Evolutionary conservation across 2,888 invertebrate species (phyloP).

Genomic region (Pecten maximus): DNA sequence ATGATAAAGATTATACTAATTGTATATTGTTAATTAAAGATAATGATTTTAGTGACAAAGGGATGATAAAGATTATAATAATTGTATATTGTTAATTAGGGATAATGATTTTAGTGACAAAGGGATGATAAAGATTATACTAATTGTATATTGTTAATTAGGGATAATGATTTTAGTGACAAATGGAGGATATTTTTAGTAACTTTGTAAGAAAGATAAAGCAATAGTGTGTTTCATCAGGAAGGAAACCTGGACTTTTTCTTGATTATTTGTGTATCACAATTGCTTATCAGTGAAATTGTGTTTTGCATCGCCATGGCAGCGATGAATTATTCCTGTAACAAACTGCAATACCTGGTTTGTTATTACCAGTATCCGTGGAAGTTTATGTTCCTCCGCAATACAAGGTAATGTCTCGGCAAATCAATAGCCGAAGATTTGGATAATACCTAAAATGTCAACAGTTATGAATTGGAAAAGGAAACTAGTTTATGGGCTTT

Average conservation of each 20-base stretch:
- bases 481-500: background rate
- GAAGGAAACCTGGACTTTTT: background rate
- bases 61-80: no score
- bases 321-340: background rate
- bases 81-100: no score
- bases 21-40: no score
- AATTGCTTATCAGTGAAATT: background rate
- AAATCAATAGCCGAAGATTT: background rate
- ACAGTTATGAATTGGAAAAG: background rate
- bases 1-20: no score
- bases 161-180: no score
- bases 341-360: background rate
- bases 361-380: background rate
- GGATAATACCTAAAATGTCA: background rate
- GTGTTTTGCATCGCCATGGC: background rate
- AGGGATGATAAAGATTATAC: no score
- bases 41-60: no score
- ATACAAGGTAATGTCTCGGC: background rate
- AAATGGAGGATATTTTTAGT: conserved; percentile 10
- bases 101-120: no score
- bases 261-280: background rate
- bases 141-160: no score
- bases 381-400: background rate
- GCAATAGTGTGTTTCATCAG: background rate
- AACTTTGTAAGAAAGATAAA: background rate